Evolutionary conservation across 1,140 invertebrate genomes (phyloP), one percentile per base, ranked within the genome.

Genomic region (Caenorhabditis remanei): DNA sequence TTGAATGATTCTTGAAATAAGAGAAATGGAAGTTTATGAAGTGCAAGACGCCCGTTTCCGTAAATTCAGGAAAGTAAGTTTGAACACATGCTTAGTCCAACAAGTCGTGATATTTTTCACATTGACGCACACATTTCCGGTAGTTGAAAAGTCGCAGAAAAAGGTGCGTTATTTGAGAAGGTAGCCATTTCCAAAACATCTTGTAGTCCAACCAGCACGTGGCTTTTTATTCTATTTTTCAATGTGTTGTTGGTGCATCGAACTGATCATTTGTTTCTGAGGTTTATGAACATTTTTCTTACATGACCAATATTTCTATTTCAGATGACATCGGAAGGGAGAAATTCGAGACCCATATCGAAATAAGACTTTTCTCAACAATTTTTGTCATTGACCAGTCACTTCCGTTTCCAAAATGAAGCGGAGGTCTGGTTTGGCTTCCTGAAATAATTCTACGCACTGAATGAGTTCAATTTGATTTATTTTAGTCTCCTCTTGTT

Each of bases 61-160:
- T 13, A 21, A 48, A 50, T 53, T 9, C n/a, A 24, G n/a, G 13
- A 50, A 79, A 79, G 46, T 71, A 19, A 13, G 19, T 71, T 4
- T 14, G 71, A 79, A 79, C 71, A n/a, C 71, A 79, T 79, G 71
- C 43, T 71, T 71, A 19, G 65, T 11, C n/a, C 11, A 50, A 24
- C 21, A 24, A 79, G 53, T 79, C 71, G 71, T 79, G 71, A 79
- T 79, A 79, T 79, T 24, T 79, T 50, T 53, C 71, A 79, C 71
- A 50, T 79, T 79, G 71, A 79, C 71, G 71, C 71, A 50, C 71
- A 79, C 71, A n/a, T 53, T 79, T 79, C 71, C 71, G 71, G 71
- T 79, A 3, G 9, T 50, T 53, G 71, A 32, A 50, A 50, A 79
- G 71, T 53, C 8, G 32, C 7, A 46, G 41, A n/a, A 79, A 79